phyloP scores from a whole-genome alignment of 2,888 invertebrate genomes.

The Muschampia plurimacula region DNA sequence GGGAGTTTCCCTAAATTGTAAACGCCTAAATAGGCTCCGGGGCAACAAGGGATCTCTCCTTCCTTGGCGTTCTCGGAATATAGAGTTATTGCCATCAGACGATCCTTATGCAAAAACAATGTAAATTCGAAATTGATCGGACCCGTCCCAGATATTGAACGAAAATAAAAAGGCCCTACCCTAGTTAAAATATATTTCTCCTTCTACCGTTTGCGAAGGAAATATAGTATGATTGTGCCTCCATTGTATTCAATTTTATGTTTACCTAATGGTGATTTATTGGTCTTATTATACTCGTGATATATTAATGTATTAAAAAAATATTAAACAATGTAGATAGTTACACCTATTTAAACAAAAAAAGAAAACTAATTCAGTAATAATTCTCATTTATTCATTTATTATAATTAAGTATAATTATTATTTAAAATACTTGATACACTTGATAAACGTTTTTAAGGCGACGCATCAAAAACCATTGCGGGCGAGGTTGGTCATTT shows the following conservation, averaged over 20 bases:
- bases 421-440: no score
- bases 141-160: slow-evolving; percentile 35
- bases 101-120: slow-evolving; percentile 40
- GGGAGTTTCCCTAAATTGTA: slow-evolving; percentile 5
- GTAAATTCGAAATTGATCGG: slow-evolving; percentile 45
- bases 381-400: no score
- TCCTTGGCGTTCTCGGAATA: slow-evolving; percentile 18
- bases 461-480: no score
- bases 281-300: no score
- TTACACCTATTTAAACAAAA: no score
- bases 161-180: slow-evolving; percentile 47
- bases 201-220: slow-evolving; percentile 5
- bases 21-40: slow-evolving; percentile 2
- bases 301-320: no score
- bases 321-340: no score
- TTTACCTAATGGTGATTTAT: slow-evolving; percentile 5
- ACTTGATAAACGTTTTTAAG: no score
- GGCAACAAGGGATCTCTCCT: background rate
- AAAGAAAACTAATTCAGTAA: no score
- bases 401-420: no score
- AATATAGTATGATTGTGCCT: background rate
- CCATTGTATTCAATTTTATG: slow-evolving; percentile 21
- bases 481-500: background rate
- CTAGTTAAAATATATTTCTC: slow-evolving; percentile 46
- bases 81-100: slow-evolving; percentile 30